Conservation (phyloP, 2,113 vertebrate genomes). For the Numida meleagris region DNA sequence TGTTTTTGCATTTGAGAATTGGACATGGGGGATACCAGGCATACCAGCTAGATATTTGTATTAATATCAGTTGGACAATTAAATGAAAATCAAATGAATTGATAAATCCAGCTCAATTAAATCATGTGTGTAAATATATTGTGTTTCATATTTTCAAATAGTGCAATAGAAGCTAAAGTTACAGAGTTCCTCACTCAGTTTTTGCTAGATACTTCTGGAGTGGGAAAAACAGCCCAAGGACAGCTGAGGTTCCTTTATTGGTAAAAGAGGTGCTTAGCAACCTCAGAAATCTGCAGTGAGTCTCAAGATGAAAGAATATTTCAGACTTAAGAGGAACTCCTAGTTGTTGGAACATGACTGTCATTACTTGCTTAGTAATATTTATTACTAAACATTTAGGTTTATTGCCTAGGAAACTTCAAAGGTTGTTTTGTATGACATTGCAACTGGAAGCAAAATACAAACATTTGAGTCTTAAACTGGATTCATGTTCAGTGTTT, state of each 20-base stretch:
- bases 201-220: not conserved
- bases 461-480: not conserved
- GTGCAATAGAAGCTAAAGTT: not conserved
- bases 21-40: accelerated
- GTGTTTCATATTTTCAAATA: not conserved
- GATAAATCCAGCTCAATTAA: not conserved
- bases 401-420: not conserved
- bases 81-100: not conserved
- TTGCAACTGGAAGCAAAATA: not conserved
- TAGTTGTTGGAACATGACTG: not conserved
- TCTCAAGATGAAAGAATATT: not conserved
- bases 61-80: not conserved
- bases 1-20: not conserved
- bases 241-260: not conserved
- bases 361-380: not conserved
- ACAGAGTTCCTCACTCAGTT: not conserved
- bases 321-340: not conserved
- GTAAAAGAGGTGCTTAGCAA: not conserved
- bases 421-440: not conserved
- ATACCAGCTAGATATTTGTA: not conserved
- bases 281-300: not conserved
- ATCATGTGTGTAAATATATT: not conserved
- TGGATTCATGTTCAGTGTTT: not conserved
- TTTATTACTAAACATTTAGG: not conserved
- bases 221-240: not conserved